Conservation (phyloP, 1,140 invertebrate genomes). For the Plectrocnemia conspersa region DNA sequence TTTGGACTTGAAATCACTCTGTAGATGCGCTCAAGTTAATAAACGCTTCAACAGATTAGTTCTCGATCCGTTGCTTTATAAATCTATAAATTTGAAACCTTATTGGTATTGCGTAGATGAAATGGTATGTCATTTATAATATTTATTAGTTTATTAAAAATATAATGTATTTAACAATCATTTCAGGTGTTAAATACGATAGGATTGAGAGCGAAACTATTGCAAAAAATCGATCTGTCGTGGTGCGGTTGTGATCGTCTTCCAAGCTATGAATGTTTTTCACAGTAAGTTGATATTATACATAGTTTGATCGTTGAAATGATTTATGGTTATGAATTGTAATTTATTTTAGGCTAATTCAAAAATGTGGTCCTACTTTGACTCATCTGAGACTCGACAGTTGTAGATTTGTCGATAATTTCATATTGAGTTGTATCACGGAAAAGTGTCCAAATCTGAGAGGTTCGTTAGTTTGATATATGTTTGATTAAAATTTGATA, state of each 20-base stretch:
- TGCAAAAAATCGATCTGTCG: slow-evolving; percentile 76
- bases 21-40: slow-evolving; percentile 69
- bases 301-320: slow-evolving; percentile 6
- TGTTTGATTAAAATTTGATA: slow-evolving; percentile 7
- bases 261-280: slow-evolving; percentile 55
- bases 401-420: slow-evolving; percentile 68
- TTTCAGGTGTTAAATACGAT: slow-evolving; percentile 51
- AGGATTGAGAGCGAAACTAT: slow-evolving; percentile 60
- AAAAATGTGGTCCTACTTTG: slow-evolving; percentile 59
- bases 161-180: slow-evolving; percentile 17
- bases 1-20: slow-evolving; percentile 74
- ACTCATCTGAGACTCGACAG: slow-evolving; percentile 69
- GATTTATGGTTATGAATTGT: slow-evolving; percentile 14
- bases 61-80: slow-evolving; percentile 71
- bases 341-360: slow-evolving; percentile 59
- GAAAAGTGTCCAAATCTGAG: slow-evolving; percentile 61
- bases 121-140: slow-evolving; percentile 44
- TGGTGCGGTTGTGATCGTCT: slow-evolving; percentile 79
- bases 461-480: slow-evolving; percentile 52
- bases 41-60: slow-evolving; percentile 69
- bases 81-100: slow-evolving; percentile 70
- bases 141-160: slow-evolving; percentile 17
- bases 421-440: slow-evolving; percentile 58
- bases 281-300: slow-evolving; percentile 49
- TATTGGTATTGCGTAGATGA: slow-evolving; percentile 63